phyloP scores from a whole-genome alignment of 1,140 invertebrate species.

The Zaprionus kolodkinae region DNA sequence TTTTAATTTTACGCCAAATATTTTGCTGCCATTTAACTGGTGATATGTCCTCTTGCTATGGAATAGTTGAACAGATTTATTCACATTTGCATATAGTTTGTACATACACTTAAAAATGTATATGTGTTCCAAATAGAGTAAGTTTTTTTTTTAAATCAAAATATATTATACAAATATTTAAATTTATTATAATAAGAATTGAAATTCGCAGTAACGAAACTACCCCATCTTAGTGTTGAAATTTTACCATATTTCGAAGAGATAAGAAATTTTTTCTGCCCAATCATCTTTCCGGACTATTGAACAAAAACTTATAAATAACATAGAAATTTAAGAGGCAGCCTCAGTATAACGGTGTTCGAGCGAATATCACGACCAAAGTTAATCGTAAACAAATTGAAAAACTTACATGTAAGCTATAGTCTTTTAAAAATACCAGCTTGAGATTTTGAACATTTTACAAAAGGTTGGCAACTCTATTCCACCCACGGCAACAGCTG shows the following conservation, averaged over 20 bases:
- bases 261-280: conserved; percentile 55
- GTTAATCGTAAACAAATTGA: neutral
- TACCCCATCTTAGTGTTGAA: neutral
- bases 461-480: conserved; percentile 48
- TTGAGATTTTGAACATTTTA: neutral
- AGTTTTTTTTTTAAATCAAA: too few relatives aligned
- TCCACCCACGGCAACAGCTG: conserved; percentile 46
- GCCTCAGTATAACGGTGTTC: conserved; percentile 33
- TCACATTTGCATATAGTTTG: neutral
- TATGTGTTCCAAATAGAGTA: too few relatives aligned
- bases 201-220: neutral
- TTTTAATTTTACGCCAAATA: conserved; percentile 22
- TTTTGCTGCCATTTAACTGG: conserved; percentile 13
- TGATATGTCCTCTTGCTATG: conserved; percentile 5
- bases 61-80: neutral
- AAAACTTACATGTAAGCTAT: conserved; percentile 16
- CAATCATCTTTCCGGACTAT: conserved; percentile 51
- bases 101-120: neutral
- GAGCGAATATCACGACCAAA: conserved; percentile 41
- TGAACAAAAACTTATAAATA: conserved; percentile 57
- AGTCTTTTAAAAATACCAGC: conserved; percentile 11
- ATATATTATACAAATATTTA: neutral
- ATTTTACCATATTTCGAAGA: neutral
- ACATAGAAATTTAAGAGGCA: conserved; percentile 14
- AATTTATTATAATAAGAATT: too few relatives aligned